Evolutionary conservation across 2,113 vertebrate species (phyloP), one percentile per base, ranked within the genome.

Genomic region (Atrichornis clamosus): DNA sequence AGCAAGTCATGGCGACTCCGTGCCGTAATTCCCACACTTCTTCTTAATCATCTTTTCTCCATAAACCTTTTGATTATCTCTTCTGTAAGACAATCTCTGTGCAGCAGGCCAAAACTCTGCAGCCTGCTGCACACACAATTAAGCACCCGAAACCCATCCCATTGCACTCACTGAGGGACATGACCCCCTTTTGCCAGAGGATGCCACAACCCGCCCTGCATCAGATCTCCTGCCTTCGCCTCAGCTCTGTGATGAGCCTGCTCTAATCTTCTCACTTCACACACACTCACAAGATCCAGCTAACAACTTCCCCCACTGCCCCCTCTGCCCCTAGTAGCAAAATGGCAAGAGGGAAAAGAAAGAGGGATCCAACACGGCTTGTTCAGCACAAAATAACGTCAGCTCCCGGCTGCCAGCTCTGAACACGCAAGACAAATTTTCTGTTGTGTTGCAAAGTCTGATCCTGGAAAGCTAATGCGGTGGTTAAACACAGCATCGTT

Each of bases 331-430:
- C 73, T 21, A 4, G 64, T 72, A 97, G 95, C 87, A 97, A 97
- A 96, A 97, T 22, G 84, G 91, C 69, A 87, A 93, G 79, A 96
- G 79, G 24, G 91, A 85, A 95, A 93, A 92, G 79, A 96, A 89
- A 96, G 65, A 52, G 84, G 93, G 89, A 97, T 97, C 92, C 96
- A 97, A 98, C 90, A 73, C 9, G 7, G 77, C 78, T 95, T 81
- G 84, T 79, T 96, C 46, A 1, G 76, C 94, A 87, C 78, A 96
- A 96, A 97, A 75, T 44, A 84, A 52, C 47, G 2, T 87, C 92
- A 55, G 60, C 84, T 95, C 63, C 85, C 6, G 70, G 91, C 87
- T 95, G 26, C 52, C 86, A 95, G 95, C 84, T 90, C 95, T n/a
- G 92, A 96, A 93, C 35, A 60, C 60, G 58, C 80, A 80, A 90